Evolutionary conservation across 2,888 invertebrate genomes (phyloP).

Genomic region (Cryptus viduatorius): DNA sequence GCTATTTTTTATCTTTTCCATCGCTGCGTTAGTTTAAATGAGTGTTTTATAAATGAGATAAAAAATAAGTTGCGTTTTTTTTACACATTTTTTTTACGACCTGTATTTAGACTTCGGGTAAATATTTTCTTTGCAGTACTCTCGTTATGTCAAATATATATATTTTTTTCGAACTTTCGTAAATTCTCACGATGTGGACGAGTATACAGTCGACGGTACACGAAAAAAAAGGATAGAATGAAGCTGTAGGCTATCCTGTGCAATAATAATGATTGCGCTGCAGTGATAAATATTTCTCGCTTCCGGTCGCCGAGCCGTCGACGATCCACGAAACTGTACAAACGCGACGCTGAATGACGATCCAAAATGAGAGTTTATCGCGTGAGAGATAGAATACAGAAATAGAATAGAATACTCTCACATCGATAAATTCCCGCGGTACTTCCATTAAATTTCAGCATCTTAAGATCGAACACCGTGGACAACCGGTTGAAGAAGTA

Average conservation of each 20-base stretch:
- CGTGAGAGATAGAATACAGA: constrained; percentile 33
- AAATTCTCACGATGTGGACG: background rate
- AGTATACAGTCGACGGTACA: background rate
- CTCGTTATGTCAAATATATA: background rate
- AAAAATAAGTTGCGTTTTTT: no score
- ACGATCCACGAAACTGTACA: background rate
- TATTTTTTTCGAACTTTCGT: background rate
- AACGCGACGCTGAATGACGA: background rate
- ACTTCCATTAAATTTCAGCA: constrained; percentile 34
- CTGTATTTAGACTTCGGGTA: background rate
- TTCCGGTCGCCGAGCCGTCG: constrained; percentile 18
- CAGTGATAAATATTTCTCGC: constrained; percentile 5
- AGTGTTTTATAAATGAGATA: no score
- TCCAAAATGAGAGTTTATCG: background rate
- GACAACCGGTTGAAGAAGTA: background rate
- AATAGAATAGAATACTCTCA: no score
- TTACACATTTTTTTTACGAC: no score
- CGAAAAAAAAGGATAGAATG: constrained; percentile 1
- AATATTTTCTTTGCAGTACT: background rate
- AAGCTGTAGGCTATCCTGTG: constrained; percentile 16
- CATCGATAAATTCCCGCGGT: constrained; percentile 63
- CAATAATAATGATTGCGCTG: constrained; percentile 30
- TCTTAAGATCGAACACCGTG: background rate
- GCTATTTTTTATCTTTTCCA: no score
- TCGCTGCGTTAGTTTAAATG: no score